Base-by-base conservation (phyloP, 1,140 invertebrate genomes). In the Linepithema humile region DNA sequence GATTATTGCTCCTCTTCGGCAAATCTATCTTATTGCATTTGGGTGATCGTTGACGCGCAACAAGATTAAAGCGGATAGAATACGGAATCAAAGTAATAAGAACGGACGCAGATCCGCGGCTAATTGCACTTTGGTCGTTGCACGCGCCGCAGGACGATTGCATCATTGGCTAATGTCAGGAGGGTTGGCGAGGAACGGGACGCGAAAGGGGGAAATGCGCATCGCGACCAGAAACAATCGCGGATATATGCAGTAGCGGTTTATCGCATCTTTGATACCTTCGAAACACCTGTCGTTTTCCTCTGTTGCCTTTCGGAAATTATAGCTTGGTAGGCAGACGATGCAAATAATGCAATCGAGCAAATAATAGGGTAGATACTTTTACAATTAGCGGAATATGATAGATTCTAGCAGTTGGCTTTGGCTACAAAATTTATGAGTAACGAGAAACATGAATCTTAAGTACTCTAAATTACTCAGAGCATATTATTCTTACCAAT, bases 1-100 rank as follows among this genome's bases (percentile, higher is more conserved):
- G 35, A 70, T 80, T 70, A 80, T 70, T 55, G 64, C 48, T 69
- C 12, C 64, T 43, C 50, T 43, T 32, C 38, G 75, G n/a, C 26
- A 43, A 80, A 80, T n/a, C n/a, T 70, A 80, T 53, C 48, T 80
- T 64, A 23, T 80, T 55, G 75, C 35, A 15, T 80, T 80, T 6
- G 35, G 48, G 29, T 20, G 48, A 57, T 70, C 64, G 75, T 69
- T 69, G 75, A 80, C 38, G 75, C 48, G 75, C 64, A 29, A 80
- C 35, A 26, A 35, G 64, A 80, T 70, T 80, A 80, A 80, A 70
- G 50, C 26, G 64, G 75, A 80, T 80, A 29, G 64, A 48, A 35
- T 50, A 62, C 40, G 40, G 40, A 57, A 55, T 80, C 50, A 67
- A 69, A 69, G 75, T 55, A 55, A 69, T 43, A 80, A 57, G 70